These are phyloP conservation scores for Dascyllus trimaculatus DNA, from an alignment of 2,113 vertebrate genomes.

Conservation along the genomic window DNA sequence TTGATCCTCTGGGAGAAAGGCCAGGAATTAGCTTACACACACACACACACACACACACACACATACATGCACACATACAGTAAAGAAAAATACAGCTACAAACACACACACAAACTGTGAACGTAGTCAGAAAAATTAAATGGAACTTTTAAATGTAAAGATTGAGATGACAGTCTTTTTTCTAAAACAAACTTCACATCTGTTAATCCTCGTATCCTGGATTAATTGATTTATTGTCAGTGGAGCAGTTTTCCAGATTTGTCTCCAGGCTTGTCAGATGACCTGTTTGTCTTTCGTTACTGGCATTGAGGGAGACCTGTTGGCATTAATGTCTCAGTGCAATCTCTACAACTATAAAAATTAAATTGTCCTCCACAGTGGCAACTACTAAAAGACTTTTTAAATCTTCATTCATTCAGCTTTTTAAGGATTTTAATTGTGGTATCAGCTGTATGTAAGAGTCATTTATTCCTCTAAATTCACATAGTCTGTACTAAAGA, in stretches of 20 bases:
- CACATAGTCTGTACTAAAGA: no score
- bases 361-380: background rate
- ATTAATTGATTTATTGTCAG: slow-evolving; percentile 18
- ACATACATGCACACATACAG: background rate
- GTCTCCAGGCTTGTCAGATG: slow-evolving; percentile 17
- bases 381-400: no score
- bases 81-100: slow-evolving; percentile 7
- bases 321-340: background rate
- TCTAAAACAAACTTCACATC: slow-evolving; percentile 20
- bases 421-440: background rate
- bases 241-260: background rate
- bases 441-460: background rate
- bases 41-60: slow-evolving; percentile 31
- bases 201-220: slow-evolving; percentile 12
- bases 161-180: slow-evolving; percentile 15
- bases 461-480: no score
- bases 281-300: slow-evolving; percentile 40
- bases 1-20: slow-evolving; percentile 81
- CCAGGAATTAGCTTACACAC: slow-evolving; percentile 70
- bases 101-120: background rate
- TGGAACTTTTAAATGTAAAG: slow-evolving; percentile 3
- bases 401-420: no score
- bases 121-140: slow-evolving; percentile 3
- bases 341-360: slow-evolving; percentile 13
- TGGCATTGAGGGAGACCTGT: slow-evolving; percentile 1